Conservation (phyloP, 2,888 invertebrate genomes). For the Eupithecia subfuscata region DNA sequence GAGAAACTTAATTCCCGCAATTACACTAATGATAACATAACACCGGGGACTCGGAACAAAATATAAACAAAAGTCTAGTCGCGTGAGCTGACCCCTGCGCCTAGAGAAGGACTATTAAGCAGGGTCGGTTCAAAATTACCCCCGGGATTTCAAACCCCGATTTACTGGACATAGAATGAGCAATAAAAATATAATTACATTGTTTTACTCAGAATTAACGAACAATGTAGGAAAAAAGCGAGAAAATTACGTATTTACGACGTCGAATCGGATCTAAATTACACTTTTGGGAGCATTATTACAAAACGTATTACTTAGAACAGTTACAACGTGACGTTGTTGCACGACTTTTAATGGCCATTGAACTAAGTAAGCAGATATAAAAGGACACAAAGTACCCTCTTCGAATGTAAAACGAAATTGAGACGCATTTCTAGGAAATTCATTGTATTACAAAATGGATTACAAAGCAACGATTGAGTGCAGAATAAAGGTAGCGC, state of each 20-base stretch:
- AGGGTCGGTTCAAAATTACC: slow-evolving; percentile 75
- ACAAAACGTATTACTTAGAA: slow-evolving; percentile 60
- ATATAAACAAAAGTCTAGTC: slow-evolving; percentile 69
- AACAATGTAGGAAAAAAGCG: slow-evolving; percentile 62
- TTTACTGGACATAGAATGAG: slow-evolving; percentile 79
- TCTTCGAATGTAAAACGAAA: slow-evolving; percentile 19
- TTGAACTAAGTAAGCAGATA: slow-evolving; percentile 17
- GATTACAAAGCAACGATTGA: slow-evolving; percentile 23
- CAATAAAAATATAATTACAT: slow-evolving; percentile 81
- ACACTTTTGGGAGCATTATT: slow-evolving; percentile 61
- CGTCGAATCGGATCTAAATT: slow-evolving; percentile 60
- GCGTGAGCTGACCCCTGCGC: slow-evolving; percentile 59
- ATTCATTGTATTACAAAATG: slow-evolving; percentile 23
- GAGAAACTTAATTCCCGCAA: slow-evolving; percentile 63
- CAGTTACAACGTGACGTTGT: slow-evolving; percentile 51
- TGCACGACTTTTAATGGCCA: slow-evolving; percentile 42
- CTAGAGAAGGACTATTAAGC: slow-evolving; percentile 75
- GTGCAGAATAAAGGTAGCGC: slow-evolving; percentile 20
- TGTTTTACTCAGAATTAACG: slow-evolving; percentile 71
- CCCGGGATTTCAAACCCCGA: slow-evolving; percentile 72
- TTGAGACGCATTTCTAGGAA: slow-evolving; percentile 8
- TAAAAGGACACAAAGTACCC: slow-evolving; percentile 13
- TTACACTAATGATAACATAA: slow-evolving; percentile 69
- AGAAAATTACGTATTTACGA: slow-evolving; percentile 64
- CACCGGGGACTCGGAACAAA: slow-evolving; percentile 63